A percentile compares a stretch with the other conserved stretches of the same genome.
Evolutionary conservation across 2,113 vertebrate species (phyloP).

Genomic region (Oplegnathus fasciatus): DNA sequence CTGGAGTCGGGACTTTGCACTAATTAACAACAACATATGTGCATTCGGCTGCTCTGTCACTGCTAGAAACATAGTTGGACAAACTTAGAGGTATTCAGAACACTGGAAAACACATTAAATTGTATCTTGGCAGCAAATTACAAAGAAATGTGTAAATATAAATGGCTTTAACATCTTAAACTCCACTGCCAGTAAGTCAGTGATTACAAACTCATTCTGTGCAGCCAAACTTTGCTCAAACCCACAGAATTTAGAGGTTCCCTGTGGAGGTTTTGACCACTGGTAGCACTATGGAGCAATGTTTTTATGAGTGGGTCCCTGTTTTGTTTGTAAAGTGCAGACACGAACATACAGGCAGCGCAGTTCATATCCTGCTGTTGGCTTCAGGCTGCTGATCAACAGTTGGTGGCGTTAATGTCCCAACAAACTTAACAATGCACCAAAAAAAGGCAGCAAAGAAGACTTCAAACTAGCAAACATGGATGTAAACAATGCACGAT

Average conservation of each 20-base stretch:
- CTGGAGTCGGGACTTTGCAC: conserved; percentile 64
- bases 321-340: background rate
- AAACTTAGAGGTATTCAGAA: background rate
- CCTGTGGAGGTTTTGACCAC: no score
- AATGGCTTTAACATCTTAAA: background rate
- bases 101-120: conserved; percentile 18
- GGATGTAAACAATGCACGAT: background rate
- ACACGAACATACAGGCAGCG: background rate
- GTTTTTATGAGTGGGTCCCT: no score
- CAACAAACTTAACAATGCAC: no score
- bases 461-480: background rate
- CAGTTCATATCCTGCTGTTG: background rate
- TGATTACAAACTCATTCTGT: background rate
- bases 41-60: conserved; percentile 44
- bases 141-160: background rate
- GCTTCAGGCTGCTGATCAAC: no score
- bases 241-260: no score
- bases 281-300: no score
- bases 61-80: conserved; percentile 30
- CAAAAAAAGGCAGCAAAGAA: background rate
- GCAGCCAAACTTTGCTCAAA: background rate
- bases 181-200: background rate
- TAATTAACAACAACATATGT: conserved; percentile 70
- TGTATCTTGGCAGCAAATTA: background rate
- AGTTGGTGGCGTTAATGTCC: background rate